phyloP scores from a whole-genome alignment of 1,140 invertebrate genomes.

The Lanistes nyassanus region DNA sequence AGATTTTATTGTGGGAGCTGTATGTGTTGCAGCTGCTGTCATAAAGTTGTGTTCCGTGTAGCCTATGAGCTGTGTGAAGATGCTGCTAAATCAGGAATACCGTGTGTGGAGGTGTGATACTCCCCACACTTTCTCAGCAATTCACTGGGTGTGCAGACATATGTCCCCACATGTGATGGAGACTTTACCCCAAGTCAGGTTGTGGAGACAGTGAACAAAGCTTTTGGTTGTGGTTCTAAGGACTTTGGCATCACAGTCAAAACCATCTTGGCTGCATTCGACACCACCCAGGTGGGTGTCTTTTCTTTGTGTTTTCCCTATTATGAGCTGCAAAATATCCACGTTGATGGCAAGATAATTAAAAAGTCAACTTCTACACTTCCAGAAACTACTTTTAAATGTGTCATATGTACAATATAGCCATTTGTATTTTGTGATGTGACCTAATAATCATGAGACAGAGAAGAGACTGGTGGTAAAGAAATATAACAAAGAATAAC shows the following conservation, averaged over 20 bases:
- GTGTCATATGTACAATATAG: no score
- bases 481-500: no score
- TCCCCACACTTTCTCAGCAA: conserved; percentile 69
- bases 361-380: no score
- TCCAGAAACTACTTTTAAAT: no score
- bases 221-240: conserved; percentile 64
- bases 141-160: conserved; percentile 34
- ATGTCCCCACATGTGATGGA: conserved; percentile 27
- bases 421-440: no score
- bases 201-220: conserved; percentile 65
- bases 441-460: no score
- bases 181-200: conserved; percentile 64
- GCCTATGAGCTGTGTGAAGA: conserved; percentile 75
- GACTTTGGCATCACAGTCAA: conserved; percentile 70
- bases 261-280: conserved; percentile 69
- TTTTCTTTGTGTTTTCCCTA: conserved; percentile 6
- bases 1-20: neutral
- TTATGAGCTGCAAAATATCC: no score
- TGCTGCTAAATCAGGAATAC: conserved; percentile 67
- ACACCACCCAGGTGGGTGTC: conserved; percentile 59
- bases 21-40: conserved; percentile 65
- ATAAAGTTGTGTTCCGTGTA: conserved; percentile 71
- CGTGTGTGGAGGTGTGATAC: conserved; percentile 73
- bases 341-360: no score
- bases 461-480: no score